These are phyloP conservation scores for Lordiphosa andalusiaca DNA, from an alignment of 2,888 invertebrate genomes.

Conservation along the genomic window DNA sequence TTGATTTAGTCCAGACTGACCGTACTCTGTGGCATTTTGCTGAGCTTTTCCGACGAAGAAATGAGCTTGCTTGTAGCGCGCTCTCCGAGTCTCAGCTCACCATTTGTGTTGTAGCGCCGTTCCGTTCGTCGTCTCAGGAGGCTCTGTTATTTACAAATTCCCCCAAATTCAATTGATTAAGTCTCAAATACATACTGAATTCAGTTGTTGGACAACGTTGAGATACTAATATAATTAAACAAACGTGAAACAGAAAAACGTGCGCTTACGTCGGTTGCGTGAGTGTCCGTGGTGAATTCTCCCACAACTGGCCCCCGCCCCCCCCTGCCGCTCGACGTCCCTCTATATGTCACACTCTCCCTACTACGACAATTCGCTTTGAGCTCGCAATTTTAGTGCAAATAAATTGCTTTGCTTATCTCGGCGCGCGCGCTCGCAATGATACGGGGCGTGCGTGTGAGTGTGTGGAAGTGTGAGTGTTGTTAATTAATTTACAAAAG, in stretches of 20 bases:
- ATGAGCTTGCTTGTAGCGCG: background rate
- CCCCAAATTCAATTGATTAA: background rate
- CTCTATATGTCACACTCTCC: constrained; percentile 1
- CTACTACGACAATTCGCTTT: constrained; percentile 12
- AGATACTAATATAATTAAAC: background rate
- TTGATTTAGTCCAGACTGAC: background rate
- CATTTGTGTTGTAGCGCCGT: constrained; percentile 1
- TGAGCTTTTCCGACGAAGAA: background rate
- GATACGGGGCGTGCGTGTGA: constrained; percentile 40
- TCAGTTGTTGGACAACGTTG: constrained; percentile 9
- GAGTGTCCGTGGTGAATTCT: constrained; percentile 68
- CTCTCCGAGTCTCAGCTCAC: background rate
- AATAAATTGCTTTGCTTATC: constrained; percentile 75
- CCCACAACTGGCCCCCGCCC: constrained; percentile 24
- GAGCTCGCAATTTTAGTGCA: constrained; percentile 72
- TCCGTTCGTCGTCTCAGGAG: constrained; percentile 2
- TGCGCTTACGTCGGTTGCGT: constrained; percentile 63
- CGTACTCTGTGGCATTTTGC: background rate
- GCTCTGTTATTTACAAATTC: background rate
- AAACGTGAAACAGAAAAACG: constrained; percentile 49
- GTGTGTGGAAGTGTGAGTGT: constrained; percentile 44
- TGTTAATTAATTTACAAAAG: constrained; percentile 64
- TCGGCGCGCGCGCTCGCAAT: constrained; percentile 52
- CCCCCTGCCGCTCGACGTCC: constrained; percentile 1
- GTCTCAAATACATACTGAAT: constrained; percentile 4